Conservation (phyloP, 23 tunicate genomes). For the Styela plicata region DNA sequence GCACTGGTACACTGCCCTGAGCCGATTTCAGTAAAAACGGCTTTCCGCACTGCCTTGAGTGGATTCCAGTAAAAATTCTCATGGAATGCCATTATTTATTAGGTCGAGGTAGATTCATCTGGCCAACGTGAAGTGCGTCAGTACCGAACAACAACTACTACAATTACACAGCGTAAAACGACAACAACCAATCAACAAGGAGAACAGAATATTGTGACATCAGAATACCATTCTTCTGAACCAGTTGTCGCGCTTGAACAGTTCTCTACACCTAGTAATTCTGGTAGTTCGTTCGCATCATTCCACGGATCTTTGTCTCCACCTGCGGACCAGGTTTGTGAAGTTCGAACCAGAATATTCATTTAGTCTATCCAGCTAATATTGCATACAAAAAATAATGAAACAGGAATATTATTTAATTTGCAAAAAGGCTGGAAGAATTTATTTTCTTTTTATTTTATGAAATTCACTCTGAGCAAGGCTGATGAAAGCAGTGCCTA, state of each 20-base stretch:
- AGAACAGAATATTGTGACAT: background rate
- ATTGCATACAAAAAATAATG: no score
- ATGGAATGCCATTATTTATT: background rate
- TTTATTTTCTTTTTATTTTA: no score
- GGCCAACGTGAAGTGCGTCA: background rate
- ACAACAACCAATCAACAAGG: background rate
- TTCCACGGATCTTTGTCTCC: constrained; percentile 9
- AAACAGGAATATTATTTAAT: no score
- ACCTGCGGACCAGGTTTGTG: constrained; percentile 4
- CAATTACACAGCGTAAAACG: constrained; percentile 1
- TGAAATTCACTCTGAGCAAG: no score
- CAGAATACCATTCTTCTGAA: background rate
- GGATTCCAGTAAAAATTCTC: no score
- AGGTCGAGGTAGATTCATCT: background rate
- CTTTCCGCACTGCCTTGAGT: no score
- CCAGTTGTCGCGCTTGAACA: background rate
- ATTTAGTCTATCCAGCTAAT: no score
- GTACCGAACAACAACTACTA: constrained; percentile 10
- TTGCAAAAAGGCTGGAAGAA: no score
- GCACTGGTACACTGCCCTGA: no score
- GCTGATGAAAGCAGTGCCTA: no score
- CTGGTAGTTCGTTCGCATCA: background rate
- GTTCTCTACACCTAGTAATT: background rate
- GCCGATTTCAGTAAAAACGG: no score
- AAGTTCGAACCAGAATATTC: no score